Evolutionary conservation across 2,797 vertebrate genomes (phyloP).

Genomic region (Anisognathus igniventris): DNA sequence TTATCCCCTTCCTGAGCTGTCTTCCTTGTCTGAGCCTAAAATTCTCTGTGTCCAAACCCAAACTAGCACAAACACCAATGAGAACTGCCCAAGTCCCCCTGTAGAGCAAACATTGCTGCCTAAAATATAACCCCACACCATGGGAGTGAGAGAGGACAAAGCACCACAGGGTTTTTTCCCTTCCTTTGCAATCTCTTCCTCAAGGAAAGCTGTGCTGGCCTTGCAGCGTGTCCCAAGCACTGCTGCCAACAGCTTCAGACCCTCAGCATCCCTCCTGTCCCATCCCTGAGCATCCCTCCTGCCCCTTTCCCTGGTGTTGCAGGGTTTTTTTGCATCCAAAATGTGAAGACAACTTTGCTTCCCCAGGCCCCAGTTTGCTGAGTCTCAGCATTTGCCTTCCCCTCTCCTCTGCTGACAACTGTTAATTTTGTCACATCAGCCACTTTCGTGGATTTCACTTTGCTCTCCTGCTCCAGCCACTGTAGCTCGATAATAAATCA

Average conservation of each 20-base stretch:
- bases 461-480: conserved; percentile 22
- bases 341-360: not conserved
- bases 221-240: not conserved
- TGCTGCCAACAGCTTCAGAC: not conserved
- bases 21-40: not conserved
- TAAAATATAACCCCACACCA: fast-evolving
- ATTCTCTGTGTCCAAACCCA: not conserved
- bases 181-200: not conserved
- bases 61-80: fast-evolving
- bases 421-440: conserved; percentile 53
- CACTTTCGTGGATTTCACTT: conserved; percentile 34
- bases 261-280: not conserved
- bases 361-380: not conserved
- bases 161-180: fast-evolving
- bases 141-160: not conserved
- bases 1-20: not conserved
- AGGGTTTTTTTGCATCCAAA: not conserved
- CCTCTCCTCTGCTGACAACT: conserved; percentile 19
- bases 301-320: not conserved
- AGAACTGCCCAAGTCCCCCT: not conserved
- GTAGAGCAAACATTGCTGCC: fast-evolving
- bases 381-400: not conserved
- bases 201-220: not conserved
- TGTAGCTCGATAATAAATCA: conserved; percentile 39
- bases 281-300: not conserved